A percentile compares a stretch with the other conserved stretches of the same genome.
These are phyloP conservation scores for Frankliniella fusca DNA, from an alignment of 2,888 invertebrate species.

Conservation along the genomic window DNA sequence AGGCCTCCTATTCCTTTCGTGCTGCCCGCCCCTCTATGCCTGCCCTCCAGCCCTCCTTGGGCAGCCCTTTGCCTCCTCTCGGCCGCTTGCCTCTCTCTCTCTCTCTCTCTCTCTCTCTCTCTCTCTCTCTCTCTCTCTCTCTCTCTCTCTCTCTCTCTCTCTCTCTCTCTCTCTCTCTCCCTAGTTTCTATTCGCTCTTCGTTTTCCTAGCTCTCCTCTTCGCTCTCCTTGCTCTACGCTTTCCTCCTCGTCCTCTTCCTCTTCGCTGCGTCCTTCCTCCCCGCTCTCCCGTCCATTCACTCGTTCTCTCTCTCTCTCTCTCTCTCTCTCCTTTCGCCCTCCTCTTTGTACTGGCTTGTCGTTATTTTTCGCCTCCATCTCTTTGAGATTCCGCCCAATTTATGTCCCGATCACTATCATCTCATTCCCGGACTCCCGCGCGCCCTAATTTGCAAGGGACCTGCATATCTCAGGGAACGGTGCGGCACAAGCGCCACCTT, in stretches of 20 bases:
- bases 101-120: too few relatives aligned
- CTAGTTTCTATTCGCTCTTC: not conserved
- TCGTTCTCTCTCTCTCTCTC: not conserved
- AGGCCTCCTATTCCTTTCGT: not conserved
- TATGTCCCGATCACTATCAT: conserved; percentile 26
- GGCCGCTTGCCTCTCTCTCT: too few relatives aligned
- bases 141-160: too few relatives aligned
- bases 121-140: too few relatives aligned
- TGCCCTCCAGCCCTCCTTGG: not conserved
- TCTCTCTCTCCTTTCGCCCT: not conserved
- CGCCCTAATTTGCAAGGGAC: conserved; percentile 22
- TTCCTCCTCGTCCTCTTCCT: not conserved
- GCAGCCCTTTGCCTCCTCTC: too few relatives aligned
- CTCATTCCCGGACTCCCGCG: conserved; percentile 16
- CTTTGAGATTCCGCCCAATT: conserved; percentile 19
- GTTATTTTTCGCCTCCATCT: conserved; percentile 21
- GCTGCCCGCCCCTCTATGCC: not conserved
- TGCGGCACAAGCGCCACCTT: not conserved
- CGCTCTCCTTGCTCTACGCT: not conserved
- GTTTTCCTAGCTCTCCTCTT: not conserved
- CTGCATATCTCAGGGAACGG: conserved; percentile 21
- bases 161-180: too few relatives aligned
- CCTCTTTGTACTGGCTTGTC: not conserved
- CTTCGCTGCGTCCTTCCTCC: not conserved
- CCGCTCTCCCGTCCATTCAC: not conserved